phyloP scores from a whole-genome alignment of 2,888 invertebrate genomes.

The Augochlorella aurata region DNA sequence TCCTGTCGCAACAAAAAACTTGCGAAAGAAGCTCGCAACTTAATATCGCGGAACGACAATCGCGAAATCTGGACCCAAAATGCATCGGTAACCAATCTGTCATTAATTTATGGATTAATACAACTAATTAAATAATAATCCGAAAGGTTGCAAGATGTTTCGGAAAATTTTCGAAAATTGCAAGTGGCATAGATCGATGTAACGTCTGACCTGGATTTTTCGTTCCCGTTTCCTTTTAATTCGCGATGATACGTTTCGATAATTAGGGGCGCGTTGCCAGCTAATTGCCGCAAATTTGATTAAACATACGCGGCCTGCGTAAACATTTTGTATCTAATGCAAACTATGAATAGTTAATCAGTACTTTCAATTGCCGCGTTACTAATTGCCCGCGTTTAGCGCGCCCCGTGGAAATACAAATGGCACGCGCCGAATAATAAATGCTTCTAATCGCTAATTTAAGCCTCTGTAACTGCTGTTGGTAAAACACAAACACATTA shows the following conservation, averaged over 20 bases:
- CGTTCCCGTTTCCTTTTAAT: background rate
- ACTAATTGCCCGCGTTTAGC: background rate
- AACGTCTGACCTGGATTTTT: background rate
- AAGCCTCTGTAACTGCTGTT: background rate
- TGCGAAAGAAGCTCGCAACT: background rate
- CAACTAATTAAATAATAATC: too few species aligned
- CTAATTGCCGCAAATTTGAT: background rate
- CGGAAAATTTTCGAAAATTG: too few species aligned
- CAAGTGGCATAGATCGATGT: too few species aligned
- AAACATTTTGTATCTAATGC: background rate
- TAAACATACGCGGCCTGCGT: background rate
- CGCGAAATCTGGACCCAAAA: too few species aligned
- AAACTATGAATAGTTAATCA: background rate
- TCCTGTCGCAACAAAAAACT: background rate
- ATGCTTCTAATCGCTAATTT: conserved; percentile 9
- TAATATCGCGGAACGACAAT: too few species aligned
- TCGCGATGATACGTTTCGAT: background rate
- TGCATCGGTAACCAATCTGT: too few species aligned
- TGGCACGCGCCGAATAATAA: background rate
- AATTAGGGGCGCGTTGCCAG: background rate
- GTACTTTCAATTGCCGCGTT: conserved; percentile 4
- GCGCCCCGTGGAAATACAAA: background rate
- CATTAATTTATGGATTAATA: too few species aligned
- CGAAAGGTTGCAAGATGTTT: too few species aligned
- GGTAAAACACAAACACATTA: conserved; percentile 1